Evolutionary conservation across 1,140 invertebrate genomes (phyloP).

Genomic region (Propsilocerus akamusi): DNA sequence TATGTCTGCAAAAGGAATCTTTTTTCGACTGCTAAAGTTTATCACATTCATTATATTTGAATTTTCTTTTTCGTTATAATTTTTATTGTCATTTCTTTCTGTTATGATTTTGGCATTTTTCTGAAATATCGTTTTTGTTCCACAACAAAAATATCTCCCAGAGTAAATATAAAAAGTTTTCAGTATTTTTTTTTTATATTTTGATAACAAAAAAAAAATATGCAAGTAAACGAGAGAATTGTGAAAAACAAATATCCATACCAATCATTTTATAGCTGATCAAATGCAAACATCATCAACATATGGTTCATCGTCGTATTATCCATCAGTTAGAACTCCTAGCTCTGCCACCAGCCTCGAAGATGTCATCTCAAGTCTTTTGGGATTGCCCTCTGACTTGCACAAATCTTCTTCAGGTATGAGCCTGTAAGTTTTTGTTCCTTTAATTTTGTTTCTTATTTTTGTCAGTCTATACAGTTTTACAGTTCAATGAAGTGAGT

Average conservation of each 20-base stretch:
- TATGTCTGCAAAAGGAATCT: too few relatives aligned
- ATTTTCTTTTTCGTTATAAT: conserved; percentile 1
- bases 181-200: background rate
- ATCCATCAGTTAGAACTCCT: conserved; percentile 31
- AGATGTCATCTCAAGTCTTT: conserved; percentile 77
- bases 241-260: conserved; percentile 8
- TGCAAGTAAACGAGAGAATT: background rate
- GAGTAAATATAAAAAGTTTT: background rate
- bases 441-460: conserved; percentile 1
- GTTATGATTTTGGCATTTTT: background rate
- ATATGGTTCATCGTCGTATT: background rate
- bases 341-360: conserved; percentile 64
- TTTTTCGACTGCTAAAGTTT: too few relatives aligned
- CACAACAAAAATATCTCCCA: background rate
- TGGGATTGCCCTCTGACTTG: conserved; percentile 46
- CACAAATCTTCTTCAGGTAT: conserved; percentile 21
- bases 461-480: background rate
- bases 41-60: too few relatives aligned
- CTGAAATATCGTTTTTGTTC: background rate
- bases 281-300: conserved; percentile 13
- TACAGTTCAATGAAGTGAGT: too few relatives aligned
- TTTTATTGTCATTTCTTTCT: background rate
- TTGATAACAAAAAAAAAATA: background rate
- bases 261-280: background rate
- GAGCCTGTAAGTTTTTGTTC: conserved; percentile 47